These are phyloP conservation scores for Microchrysa polita DNA, from an alignment of 2,888 invertebrate species.

Conservation along the genomic window DNA sequence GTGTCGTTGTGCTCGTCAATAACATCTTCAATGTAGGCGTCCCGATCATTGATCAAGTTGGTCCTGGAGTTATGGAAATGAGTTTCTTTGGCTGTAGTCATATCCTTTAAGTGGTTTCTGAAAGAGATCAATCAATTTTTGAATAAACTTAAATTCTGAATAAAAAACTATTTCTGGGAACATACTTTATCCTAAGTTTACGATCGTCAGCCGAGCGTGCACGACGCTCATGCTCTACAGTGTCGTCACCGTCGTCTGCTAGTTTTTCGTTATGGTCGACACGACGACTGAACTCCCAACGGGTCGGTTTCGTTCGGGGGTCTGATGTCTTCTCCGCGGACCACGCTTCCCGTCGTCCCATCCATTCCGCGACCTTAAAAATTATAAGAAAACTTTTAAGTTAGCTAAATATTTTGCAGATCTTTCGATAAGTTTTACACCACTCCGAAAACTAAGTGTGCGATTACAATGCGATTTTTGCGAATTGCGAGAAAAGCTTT, in stretches of 20 bases:
- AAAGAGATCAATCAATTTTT: slow-evolving; percentile 35
- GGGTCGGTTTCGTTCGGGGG: slow-evolving; percentile 73
- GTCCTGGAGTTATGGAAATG: slow-evolving; percentile 64
- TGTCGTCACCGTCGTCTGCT: slow-evolving; percentile 63
- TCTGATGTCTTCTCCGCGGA: slow-evolving; percentile 77
- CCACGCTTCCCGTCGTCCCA: slow-evolving; percentile 84
- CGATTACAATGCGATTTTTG: too few relatives aligned
- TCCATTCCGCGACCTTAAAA: slow-evolving; percentile 72
- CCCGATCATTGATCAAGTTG: slow-evolving; percentile 63
- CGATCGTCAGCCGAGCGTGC: slow-evolving; percentile 60
- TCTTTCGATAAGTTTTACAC: too few relatives aligned
- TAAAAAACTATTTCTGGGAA: neutral
- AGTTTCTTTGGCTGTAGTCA: slow-evolving; percentile 61
- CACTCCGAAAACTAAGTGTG: too few relatives aligned
- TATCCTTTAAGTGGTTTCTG: slow-evolving; percentile 57
- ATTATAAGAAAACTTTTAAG: neutral
- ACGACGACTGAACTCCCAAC: slow-evolving; percentile 79
- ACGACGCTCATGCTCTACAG: slow-evolving; percentile 54
- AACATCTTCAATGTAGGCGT: slow-evolving; percentile 61
- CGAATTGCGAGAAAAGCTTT: too few relatives aligned
- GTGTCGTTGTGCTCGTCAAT: slow-evolving; percentile 57
- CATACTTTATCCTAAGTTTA: slow-evolving; percentile 61
- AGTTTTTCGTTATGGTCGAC: slow-evolving; percentile 62
- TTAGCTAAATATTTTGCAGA: neutral
- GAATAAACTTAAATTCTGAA: neutral